Base-by-base conservation (phyloP, 2,888 invertebrate species). In the Microctonus brassicae region DNA sequence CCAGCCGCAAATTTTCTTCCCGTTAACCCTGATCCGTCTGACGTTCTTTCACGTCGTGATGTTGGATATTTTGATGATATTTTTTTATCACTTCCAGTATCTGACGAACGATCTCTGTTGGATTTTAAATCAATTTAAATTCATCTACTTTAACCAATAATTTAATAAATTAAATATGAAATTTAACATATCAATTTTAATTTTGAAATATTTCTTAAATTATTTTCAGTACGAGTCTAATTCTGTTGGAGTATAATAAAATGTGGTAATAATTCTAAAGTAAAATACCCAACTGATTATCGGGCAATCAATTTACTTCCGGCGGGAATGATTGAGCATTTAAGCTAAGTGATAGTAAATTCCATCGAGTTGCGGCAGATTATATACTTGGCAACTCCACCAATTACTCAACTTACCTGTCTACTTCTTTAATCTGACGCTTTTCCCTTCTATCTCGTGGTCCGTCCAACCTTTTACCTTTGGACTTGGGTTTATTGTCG, bases 381-480 rank as follows among this genome's bases (percentile, higher is more conserved):
- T 62, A 53, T 62, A 69, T 26, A 61, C 53, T 13, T 36, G 39
- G 17, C 3, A 22, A 17, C 47, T 17, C 34, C 24, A 17, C 55
- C 55, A 55, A 55, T 55, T 55, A 55, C 55, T 55, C 55, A 55
- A 73, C 57, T 70, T 76, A 84, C 84, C 82, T 82, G 66, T 81
- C 78, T n/a, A 24, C 70, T 63, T 83, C 81, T 73, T 81, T 83
- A 63, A 76, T 73, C 72, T 85, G 84, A 64, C 84, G 83, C 64
- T 83, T 86, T 52, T 82, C 83, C 60, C 80, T 84, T 83, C 76
- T 81, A 81, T 69, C 75, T 77, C 76, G 78, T 69, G 74, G 73
- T 79, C 82, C 79, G 70, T 85, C 86, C 64, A 78, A 78, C 74
- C 83, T 85, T 74, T 84, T 87, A 52, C 78, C 72, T 79, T 87